Conservation (phyloP, 2,888 invertebrate genomes). For the Pediacus dermestoides region DNA sequence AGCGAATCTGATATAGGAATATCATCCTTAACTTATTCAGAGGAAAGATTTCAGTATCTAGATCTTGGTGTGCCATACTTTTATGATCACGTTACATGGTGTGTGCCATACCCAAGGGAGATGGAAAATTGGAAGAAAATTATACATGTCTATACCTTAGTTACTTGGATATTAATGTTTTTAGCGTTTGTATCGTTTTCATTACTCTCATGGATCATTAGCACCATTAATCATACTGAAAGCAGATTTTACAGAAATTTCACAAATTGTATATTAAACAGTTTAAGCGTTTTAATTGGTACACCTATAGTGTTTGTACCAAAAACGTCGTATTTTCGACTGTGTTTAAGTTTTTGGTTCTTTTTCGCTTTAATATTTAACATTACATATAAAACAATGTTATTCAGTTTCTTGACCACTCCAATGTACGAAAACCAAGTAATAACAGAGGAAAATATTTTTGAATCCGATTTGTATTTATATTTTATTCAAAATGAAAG, state of each 20-base stretch:
- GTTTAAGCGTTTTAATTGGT: neutral
- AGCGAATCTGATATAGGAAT: slow-evolving; percentile 1
- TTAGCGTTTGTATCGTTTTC: neutral
- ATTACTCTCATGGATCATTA: neutral
- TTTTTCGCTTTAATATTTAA: neutral
- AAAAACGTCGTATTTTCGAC: neutral
- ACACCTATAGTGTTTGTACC: neutral
- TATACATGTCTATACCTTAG: neutral
- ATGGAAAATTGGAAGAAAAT: neutral
- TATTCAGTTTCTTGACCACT: neutral
- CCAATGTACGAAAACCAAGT: neutral
- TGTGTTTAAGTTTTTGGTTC: neutral
- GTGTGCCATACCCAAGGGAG: slow-evolving; percentile 1
- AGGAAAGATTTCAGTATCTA: slow-evolving; percentile 1
- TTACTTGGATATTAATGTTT: neutral
- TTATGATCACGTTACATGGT: slow-evolving; percentile 5
- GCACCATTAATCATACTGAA: neutral
- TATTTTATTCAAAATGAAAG: neutral
- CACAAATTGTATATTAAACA: slow-evolving; percentile 1
- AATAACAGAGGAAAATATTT: neutral
- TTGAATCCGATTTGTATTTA: neutral
- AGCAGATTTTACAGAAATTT: slow-evolving; percentile 2
- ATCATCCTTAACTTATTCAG: slow-evolving; percentile 1
- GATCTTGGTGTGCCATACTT: slow-evolving; percentile 2
- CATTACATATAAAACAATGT: neutral